phyloP scores from a whole-genome alignment of 2,797 vertebrate genomes.

The Vipera latastei region DNA sequence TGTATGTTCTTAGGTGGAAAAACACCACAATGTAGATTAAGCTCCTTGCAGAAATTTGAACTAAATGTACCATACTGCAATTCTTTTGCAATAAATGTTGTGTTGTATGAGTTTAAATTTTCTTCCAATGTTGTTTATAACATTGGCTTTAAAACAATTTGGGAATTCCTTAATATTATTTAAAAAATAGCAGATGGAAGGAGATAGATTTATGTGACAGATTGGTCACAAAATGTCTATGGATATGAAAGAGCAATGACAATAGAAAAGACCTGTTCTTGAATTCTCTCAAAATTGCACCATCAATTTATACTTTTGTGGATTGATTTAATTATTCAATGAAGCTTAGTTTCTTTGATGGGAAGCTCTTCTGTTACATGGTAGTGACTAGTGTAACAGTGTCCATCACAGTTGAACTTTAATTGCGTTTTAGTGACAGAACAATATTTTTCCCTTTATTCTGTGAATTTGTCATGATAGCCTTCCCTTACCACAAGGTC shows the following conservation, averaged over 20 bases:
- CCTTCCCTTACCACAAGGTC: no score
- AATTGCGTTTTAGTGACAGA: neutral
- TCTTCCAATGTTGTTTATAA: neutral
- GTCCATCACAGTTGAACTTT: neutral
- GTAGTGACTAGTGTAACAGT: neutral
- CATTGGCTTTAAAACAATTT: neutral
- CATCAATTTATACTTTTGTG: neutral
- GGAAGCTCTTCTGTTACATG: neutral
- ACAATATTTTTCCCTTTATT: neutral
- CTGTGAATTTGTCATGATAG: no score
- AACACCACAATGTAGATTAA: neutral
- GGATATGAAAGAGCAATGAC: neutral
- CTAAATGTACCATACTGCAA: constrained; percentile 2
- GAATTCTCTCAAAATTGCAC: neutral
- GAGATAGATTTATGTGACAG: neutral
- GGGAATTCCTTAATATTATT: neutral
- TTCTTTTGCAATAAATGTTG: neutral
- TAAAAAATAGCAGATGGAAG: neutral
- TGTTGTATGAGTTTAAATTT: neutral
- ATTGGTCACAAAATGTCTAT: neutral
- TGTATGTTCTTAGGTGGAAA: neutral
- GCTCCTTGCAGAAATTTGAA: neutral
- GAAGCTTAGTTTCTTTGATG: neutral
- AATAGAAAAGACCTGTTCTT: neutral
- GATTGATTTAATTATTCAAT: neutral